A percentile compares a stretch with the other conserved stretches of the same genome.
phyloP scores from a whole-genome alignment of 1,140 invertebrate species.

The Hyphantria cunea region DNA sequence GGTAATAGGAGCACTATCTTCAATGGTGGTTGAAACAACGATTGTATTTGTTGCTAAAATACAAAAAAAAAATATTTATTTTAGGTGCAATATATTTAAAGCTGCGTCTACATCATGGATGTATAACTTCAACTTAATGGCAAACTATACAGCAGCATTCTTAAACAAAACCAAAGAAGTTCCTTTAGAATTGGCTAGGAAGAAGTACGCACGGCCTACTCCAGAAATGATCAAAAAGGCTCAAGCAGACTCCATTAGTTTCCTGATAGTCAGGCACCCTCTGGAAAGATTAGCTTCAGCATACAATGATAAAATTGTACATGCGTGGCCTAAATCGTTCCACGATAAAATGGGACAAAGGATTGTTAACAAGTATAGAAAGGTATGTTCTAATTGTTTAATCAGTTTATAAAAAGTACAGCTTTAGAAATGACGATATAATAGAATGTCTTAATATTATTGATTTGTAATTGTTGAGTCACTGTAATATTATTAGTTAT shows the following conservation, averaged over 20 bases:
- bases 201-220: conserved; percentile 89
- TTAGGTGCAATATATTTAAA: conserved; percentile 92
- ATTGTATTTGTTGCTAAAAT: too few species aligned
- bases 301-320: conserved; percentile 94
- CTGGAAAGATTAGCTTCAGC: conserved; percentile 94
- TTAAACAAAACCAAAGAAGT: conserved; percentile 89
- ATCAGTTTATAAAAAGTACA: too few species aligned
- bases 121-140: conserved; percentile 93
- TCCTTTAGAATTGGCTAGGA: conserved; percentile 88
- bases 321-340: conserved; percentile 89
- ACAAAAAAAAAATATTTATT: too few species aligned
- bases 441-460: too few species aligned
- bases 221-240: conserved; percentile 85
- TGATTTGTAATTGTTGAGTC: too few species aligned
- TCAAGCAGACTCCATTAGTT: conserved; percentile 84
- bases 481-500: too few species aligned
- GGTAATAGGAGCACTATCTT: too few species aligned
- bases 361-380: conserved; percentile 88
- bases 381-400: conserved; percentile 56
- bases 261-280: conserved; percentile 94
- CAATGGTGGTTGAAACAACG: too few species aligned
- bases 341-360: conserved; percentile 90
- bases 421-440: too few species aligned
- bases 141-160: conserved; percentile 90
- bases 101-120: conserved; percentile 94